Evolutionary conservation across 2,113 vertebrate genomes (phyloP).

Genomic region (Genyomyrus donnyi): DNA sequence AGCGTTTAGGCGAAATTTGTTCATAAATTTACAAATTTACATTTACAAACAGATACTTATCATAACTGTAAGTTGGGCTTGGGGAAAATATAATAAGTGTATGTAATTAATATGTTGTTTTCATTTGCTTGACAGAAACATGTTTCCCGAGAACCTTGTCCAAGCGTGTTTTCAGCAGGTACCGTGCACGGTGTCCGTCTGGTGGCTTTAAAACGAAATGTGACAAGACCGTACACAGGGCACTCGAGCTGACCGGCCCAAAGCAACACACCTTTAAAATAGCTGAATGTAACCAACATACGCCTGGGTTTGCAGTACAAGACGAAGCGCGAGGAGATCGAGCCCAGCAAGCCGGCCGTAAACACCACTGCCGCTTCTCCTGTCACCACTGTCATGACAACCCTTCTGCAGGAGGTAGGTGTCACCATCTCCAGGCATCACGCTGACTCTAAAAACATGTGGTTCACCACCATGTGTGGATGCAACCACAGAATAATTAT

Average conservation of each 20-base stretch:
- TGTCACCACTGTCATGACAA: conserved; percentile 51
- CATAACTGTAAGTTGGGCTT: not conserved
- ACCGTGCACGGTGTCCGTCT: conserved; percentile 15
- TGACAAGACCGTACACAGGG: not conserved
- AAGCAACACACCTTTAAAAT: not conserved
- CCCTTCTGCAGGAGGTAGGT: conserved; percentile 54
- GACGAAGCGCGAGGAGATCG: conserved; percentile 78
- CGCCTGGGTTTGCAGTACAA: conserved; percentile 73
- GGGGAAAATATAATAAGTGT: not conserved
- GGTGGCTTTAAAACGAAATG: not conserved
- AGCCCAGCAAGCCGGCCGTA: conserved; percentile 31
- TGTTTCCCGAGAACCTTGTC: conserved; percentile 96
- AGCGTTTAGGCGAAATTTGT: not conserved
- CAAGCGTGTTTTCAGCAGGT: conserved; percentile 98
- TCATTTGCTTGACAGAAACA: conserved; percentile 69
- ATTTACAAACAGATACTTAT: not conserved
- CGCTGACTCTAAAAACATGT: not conserved
- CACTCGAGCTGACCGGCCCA: not conserved
- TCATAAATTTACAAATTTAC: not conserved
- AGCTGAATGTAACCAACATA: not conserved
- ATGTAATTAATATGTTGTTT: not conserved
- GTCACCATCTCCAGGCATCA: not conserved
- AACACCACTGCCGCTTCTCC: conserved; percentile 42
- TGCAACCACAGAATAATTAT: not conserved
- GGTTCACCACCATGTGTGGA: not conserved